Base-by-base conservation (phyloP, 2,113 vertebrate genomes). In the Zootoca vivipara region DNA sequence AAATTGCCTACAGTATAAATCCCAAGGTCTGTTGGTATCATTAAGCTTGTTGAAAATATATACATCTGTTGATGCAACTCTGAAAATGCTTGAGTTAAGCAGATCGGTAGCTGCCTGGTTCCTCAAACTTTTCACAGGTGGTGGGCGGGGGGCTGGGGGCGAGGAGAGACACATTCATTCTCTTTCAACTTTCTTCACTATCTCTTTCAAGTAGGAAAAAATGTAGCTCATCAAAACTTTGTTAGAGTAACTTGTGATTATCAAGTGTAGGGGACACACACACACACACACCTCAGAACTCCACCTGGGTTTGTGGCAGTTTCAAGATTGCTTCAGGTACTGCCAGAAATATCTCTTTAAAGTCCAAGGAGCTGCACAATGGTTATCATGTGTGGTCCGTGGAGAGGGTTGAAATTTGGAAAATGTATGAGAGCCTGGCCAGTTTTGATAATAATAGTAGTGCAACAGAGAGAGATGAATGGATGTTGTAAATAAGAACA, bases 21-120 rank as follows among this genome's bases (percentile, higher is more conserved):
- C 86, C 79, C 92, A 80, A 78, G 26, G 26, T 82, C 78, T 56
- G 4, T 30, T 92, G 82, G 8, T 82, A 88, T 85, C 18, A 1
- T 1, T 90, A 84, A 84, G 33, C 85, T 93, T 81, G 85, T 92
- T 85, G 86, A 78, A 87, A 85, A 91, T 90, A 82, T 79, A 81
- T 83, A 90, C 78, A 85, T 91, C 75, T 95, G 85, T 93, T 94
- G 92, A 90, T 92, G 42, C 90, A 87, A 90, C 88, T 92, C 89
- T 72, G n/a, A 65, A 92, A 87, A 91, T 82, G 90, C 89, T 90
- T 20, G 78, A 90, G 92, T 94, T 93, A 93, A 90, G 30, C 56
- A 86, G 82, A 89, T 93, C 90, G 87, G 87, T 70, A 87, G 93
- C 80, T 93, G 91, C 90, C 77, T 89, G 40, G 33, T 83, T 91